A percentile compares a stretch with the other conserved stretches of the same genome.
These are phyloP conservation scores for Bagarius yarrelli DNA, from an alignment of 2,113 vertebrate genomes.

Conservation along the genomic window DNA sequence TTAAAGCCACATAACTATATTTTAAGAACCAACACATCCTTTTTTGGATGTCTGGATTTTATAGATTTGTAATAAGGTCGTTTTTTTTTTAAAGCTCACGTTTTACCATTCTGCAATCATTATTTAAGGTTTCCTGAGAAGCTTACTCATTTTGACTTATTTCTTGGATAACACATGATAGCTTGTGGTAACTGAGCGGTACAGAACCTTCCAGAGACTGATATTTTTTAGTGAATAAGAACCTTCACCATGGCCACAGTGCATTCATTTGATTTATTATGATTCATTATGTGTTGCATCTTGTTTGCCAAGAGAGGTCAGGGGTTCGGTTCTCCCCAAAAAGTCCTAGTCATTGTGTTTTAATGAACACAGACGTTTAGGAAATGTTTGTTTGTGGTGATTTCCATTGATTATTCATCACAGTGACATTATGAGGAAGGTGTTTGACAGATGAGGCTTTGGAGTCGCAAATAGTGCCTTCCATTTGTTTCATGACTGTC, in stretches of 20 bases:
- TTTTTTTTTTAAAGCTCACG: too few relatives aligned
- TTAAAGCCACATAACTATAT: too few relatives aligned
- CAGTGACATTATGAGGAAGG: conserved; percentile 12
- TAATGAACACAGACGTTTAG: neutral
- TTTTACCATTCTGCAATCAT: too few relatives aligned
- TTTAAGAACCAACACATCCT: neutral
- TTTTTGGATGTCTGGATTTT: too few relatives aligned
- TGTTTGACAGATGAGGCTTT: conserved; percentile 34
- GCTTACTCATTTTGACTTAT: too few relatives aligned
- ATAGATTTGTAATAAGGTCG: too few relatives aligned
- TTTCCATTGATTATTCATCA: conserved; percentile 25
- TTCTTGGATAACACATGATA: neutral
- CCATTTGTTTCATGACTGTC: conserved; percentile 41
- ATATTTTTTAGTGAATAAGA: conserved; percentile 7
- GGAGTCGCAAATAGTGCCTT: conserved; percentile 11
- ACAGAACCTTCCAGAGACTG: neutral
- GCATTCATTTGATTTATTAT: neutral
- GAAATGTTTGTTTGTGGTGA: neutral
- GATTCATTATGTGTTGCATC: neutral
- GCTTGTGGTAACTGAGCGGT: neutral
- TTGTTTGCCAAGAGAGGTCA: neutral
- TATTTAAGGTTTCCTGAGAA: too few relatives aligned
- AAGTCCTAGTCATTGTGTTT: neutral
- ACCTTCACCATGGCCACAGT: neutral
- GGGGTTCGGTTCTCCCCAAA: neutral